Base-by-base conservation (phyloP, 2,797 vertebrate species). In the Malurus leucopterus region DNA sequence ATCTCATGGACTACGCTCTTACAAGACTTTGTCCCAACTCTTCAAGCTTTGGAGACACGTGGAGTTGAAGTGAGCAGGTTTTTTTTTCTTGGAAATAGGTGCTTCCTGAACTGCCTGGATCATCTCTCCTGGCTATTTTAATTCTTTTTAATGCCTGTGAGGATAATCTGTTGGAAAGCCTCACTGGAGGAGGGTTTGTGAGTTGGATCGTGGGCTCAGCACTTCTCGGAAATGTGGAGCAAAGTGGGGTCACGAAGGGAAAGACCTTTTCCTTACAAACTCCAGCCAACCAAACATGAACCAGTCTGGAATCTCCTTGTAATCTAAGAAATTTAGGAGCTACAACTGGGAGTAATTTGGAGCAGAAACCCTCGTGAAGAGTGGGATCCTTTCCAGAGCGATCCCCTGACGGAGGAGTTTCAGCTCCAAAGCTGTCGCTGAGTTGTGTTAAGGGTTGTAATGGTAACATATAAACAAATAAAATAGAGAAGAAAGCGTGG, bases 251-350 rank as follows among this genome's bases (percentile, higher is more conserved):
- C 41, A 54, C 2, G 10, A 41, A 32, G 55, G 49, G 34, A 74
- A 69, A 40, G 79, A 73, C 44, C 72, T 88, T 87, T 87, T 57
- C 44, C 54, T 49, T 18, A 12, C 26, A 80, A 85, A 47, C 57
- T 49, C 57, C 38, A 65, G 65, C 67, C 81, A 86, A 44, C 4
- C 15, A 82, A 53, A 57, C 3, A 32, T 1, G 16, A 64, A 84
- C 32, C 32, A 5, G 26, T 41, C 54, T 29, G 59, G 49, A 68
- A 81, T 62, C 67, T 43, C 69, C 36, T 79, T 43, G 40, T 70
- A 68, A 91, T 84, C 61, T 36, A 87, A 91, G 58, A 87, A 88
- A 81, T 43, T 58, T 20, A 15, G 63, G 30, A 78, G 57, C 24
- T 90, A 50, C 74, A 88, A 24, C 36, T 1, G 4, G 2, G 41